These are phyloP conservation scores for Theodoxus fluviatilis DNA, from an alignment of 2,888 invertebrate species.

Conservation along the genomic window DNA sequence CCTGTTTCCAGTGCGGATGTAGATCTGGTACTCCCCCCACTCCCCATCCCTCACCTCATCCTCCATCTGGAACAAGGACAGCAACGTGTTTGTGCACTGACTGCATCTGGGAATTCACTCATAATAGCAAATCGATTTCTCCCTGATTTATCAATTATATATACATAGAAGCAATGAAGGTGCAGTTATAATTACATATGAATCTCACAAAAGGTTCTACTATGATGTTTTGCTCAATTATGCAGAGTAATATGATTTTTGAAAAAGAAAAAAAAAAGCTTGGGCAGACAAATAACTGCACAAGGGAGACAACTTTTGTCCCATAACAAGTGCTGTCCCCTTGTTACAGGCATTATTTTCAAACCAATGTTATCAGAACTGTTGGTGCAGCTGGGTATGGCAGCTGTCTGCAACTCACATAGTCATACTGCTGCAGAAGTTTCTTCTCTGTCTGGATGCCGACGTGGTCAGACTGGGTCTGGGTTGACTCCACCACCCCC, in stretches of 20 bases:
- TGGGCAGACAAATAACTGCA: too few species aligned
- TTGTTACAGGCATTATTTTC: neutral
- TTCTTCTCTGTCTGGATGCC: slow-evolving; percentile 53
- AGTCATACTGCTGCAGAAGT: slow-evolving; percentile 51
- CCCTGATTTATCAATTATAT: too few species aligned
- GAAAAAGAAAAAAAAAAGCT: neutral
- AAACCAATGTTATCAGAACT: neutral
- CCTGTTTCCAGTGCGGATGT: slow-evolving; percentile 54
- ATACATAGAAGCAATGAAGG: too few species aligned
- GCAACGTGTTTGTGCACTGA: too few species aligned
- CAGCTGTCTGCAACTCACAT: slow-evolving; percentile 40
- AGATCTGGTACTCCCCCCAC: slow-evolving; percentile 53
- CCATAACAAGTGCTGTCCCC: neutral
- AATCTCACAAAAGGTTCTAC: too few species aligned
- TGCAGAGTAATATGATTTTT: neutral
- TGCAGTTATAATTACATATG: too few species aligned
- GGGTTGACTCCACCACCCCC: slow-evolving; percentile 39
- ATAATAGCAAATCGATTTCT: too few species aligned
- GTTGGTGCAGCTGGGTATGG: neutral
- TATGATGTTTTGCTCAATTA: too few species aligned
- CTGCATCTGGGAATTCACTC: too few species aligned
- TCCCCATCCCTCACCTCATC: slow-evolving; percentile 48
- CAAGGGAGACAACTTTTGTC: neutral
- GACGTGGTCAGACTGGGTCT: slow-evolving; percentile 40
- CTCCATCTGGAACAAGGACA: slow-evolving; percentile 46